A percentile compares a stretch with the other conserved stretches of the same genome.
phyloP scores from a whole-genome alignment of 2,888 invertebrate species.

The Meloe dianella region DNA sequence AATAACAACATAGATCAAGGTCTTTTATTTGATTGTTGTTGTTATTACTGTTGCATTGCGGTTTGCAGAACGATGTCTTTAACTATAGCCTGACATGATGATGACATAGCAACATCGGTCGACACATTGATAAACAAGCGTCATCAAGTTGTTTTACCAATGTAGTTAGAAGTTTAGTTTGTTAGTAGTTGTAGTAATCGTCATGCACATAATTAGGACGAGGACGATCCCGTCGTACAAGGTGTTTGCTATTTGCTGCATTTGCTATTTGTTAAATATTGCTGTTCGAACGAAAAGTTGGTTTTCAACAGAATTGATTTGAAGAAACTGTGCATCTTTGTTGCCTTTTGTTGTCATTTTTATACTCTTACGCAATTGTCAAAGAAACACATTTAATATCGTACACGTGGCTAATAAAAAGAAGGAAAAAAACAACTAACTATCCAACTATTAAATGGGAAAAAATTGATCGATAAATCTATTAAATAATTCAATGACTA shows the following conservation, averaged over 20 bases:
- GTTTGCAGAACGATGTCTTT: not conserved
- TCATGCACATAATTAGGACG: slow-evolving; percentile 51
- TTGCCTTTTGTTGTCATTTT: not conserved
- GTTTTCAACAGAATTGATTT: too few relatives aligned
- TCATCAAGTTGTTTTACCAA: slow-evolving; percentile 35
- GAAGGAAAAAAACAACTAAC: not conserved
- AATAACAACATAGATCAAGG: slow-evolving; percentile 9
- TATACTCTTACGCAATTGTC: not conserved
- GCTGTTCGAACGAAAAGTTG: too few relatives aligned
- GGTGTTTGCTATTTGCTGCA: slow-evolving; percentile 3
- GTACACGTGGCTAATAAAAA: not conserved
- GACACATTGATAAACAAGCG: slow-evolving; percentile 45
- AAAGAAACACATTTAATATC: not conserved
- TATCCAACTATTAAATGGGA: not conserved
- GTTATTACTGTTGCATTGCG: slow-evolving; percentile 8
- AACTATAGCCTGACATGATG: not conserved
- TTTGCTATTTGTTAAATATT: too few relatives aligned
- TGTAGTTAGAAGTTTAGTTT: not conserved
- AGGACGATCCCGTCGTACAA: slow-evolving; percentile 42
- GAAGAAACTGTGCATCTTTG: not conserved
- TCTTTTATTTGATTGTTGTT: not conserved
- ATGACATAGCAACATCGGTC: slow-evolving; percentile 41
- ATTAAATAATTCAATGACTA: not conserved
- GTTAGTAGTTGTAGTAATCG: slow-evolving; percentile 30
- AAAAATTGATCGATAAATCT: not conserved